Percentiles rank a stretch among this genome's conserved stretches.
These are phyloP conservation scores for Acanthosoma haemorrhoidale DNA, from an alignment of 2,888 invertebrate genomes.

Conservation along the genomic window DNA sequence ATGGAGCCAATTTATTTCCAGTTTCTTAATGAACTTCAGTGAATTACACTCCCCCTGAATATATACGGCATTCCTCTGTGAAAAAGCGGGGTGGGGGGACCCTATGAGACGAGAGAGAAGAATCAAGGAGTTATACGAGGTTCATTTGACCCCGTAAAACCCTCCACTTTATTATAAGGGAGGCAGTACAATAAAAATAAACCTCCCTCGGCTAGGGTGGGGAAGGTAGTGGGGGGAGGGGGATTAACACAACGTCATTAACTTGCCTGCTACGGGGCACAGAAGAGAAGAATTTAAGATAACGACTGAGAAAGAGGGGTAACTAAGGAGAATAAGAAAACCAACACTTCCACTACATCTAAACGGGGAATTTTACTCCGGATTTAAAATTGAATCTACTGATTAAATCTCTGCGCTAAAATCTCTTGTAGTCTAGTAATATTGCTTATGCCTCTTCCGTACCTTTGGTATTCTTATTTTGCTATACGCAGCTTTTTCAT, in stretches of 20 bases:
- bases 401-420: conserved; percentile 11
- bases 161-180: conserved; percentile 26
- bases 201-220: background rate
- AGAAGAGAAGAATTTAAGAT: conserved; percentile 5
- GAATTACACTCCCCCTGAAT: background rate
- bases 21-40: too few species aligned
- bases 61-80: background rate
- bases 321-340: conserved; percentile 3
- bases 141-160: conserved; percentile 22
- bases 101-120: background rate
- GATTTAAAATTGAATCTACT: conserved; percentile 12
- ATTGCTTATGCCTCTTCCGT: background rate
- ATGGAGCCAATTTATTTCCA: too few species aligned
- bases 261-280: background rate
- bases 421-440: background rate
- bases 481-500: background rate
- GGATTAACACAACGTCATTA: conserved; percentile 25
- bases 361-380: background rate
- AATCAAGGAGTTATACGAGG: conserved; percentile 26
- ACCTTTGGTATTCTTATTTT: background rate
- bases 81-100: background rate
- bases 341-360: conserved; percentile 5
- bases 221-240: background rate
- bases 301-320: background rate
- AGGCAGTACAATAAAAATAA: conserved; percentile 25